Conservation (phyloP, 1,140 invertebrate species). For the Zaprionus ornatus region DNA sequence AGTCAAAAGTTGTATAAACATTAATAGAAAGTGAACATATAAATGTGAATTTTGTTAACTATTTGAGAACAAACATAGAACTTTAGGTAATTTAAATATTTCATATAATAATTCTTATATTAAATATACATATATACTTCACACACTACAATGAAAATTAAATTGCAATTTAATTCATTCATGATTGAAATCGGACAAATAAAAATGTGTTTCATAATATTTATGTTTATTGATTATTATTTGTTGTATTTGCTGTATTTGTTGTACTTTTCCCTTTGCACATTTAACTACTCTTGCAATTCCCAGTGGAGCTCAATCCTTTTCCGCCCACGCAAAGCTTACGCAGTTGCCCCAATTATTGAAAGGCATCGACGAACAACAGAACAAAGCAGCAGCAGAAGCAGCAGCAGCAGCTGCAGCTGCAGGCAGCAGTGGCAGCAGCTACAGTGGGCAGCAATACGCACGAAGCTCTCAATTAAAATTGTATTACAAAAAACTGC, state of each 20-base stretch:
- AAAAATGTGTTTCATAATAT: background rate
- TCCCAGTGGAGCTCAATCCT: background rate
- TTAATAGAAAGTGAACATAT: slow-evolving; percentile 9
- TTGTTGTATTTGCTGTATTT: background rate
- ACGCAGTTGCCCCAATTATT: slow-evolving; percentile 70
- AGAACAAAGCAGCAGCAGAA: slow-evolving; percentile 8
- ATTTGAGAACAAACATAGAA: background rate
- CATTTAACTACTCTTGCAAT: background rate
- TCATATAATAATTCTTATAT: too few relatives aligned
- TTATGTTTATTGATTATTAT: background rate
- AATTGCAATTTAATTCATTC: background rate
- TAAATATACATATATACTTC: too few relatives aligned
- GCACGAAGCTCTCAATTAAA: slow-evolving; percentile 65
- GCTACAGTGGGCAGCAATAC: slow-evolving; percentile 15
- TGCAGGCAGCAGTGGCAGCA: slow-evolving; percentile 2
- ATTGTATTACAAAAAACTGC: slow-evolving; percentile 50
- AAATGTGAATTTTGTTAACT: background rate
- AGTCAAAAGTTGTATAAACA: background rate
- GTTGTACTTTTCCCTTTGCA: background rate
- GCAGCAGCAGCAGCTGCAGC: slow-evolving; percentile 7
- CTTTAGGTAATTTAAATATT: slow-evolving; percentile 14
- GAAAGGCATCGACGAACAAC: slow-evolving; percentile 37
- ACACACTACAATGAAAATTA: too few relatives aligned
- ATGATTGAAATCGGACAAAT: too few relatives aligned
- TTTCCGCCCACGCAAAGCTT: slow-evolving; percentile 28